phyloP scores from a whole-genome alignment of 2,113 vertebrate species.

The Hippocampus mohnikei region DNA sequence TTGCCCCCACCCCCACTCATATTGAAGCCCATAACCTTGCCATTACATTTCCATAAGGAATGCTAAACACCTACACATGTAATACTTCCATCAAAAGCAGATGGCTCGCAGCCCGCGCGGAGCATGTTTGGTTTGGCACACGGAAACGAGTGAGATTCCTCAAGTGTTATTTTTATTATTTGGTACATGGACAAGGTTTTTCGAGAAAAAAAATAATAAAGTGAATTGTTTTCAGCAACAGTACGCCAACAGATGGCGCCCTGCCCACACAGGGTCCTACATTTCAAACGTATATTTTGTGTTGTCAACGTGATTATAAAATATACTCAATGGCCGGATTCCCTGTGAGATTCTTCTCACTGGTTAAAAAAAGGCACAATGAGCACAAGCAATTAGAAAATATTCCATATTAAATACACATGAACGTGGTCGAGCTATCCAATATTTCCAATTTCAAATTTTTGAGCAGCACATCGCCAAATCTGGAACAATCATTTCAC shows the following conservation, averaged over 20 bases:
- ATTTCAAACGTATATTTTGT: neutral
- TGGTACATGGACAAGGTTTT: neutral
- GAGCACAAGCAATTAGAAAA: neutral
- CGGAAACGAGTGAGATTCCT: neutral
- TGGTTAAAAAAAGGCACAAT: neutral
- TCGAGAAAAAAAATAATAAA: neutral
- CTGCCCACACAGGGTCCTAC: neutral
- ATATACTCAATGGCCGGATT: no score
- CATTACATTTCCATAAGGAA: slow-evolving; percentile 65
- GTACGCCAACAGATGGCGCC: slow-evolving; percentile 17
- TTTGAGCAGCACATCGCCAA: slow-evolving; percentile 11
- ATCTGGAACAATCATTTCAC: neutral
- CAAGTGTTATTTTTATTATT: neutral
- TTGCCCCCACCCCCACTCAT: slow-evolving; percentile 50
- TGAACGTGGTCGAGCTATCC: neutral
- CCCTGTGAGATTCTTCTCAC: neutral
- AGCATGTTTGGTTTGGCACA: neutral
- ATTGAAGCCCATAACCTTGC: slow-evolving; percentile 54
- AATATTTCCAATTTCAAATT: slow-evolving; percentile 5
- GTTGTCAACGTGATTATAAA: neutral
- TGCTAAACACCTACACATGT: slow-evolving; percentile 45
- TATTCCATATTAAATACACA: neutral
- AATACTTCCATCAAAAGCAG: slow-evolving; percentile 56
- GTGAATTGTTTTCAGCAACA: slow-evolving; percentile 1
- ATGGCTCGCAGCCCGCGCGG: slow-evolving; percentile 26